phyloP scores from a whole-genome alignment of 2,888 invertebrate species.

The Caenorhabditis virilis region DNA sequence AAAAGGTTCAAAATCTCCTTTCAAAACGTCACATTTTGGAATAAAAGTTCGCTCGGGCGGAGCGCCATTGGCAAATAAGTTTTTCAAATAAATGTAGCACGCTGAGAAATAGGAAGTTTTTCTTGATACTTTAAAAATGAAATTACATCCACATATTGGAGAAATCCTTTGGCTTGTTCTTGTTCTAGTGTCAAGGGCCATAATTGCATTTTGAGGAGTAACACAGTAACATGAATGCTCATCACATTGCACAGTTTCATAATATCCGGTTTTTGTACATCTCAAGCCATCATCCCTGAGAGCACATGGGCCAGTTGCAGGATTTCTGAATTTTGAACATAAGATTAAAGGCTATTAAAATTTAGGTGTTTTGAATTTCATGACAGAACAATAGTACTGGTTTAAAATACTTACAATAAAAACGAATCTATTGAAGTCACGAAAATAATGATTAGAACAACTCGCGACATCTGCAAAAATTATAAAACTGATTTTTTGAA shows the following conservation, averaged over 20 bases:
- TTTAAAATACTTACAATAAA: no score
- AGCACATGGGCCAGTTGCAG: slow-evolving; percentile 41
- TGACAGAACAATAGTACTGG: no score
- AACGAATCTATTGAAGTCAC: no score
- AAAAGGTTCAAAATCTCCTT: slow-evolving; percentile 40
- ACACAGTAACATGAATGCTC: slow-evolving; percentile 59
- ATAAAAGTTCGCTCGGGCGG: slow-evolving; percentile 37
- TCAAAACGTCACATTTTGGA: slow-evolving; percentile 45
- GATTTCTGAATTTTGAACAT: no score
- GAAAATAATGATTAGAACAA: no score
- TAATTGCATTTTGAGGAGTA: slow-evolving; percentile 52
- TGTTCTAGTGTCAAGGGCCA: slow-evolving; percentile 45
- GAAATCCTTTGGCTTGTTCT: slow-evolving; percentile 32
- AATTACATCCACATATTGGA: slow-evolving; percentile 51
- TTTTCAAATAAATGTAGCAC: slow-evolving; percentile 35
- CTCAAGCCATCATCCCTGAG: slow-evolving; percentile 42
- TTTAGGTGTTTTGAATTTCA: no score
- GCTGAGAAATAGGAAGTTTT: no score
- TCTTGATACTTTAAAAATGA: no score
- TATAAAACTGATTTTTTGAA: no score
- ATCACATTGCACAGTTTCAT: slow-evolving; percentile 59
- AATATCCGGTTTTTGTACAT: slow-evolving; percentile 58
- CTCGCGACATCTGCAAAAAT: no score
- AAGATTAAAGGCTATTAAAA: no score
- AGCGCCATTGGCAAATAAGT: slow-evolving; percentile 35